Percentiles rank a stretch among this genome's conserved stretches.
These are phyloP conservation scores for Mamestra configurata DNA, from an alignment of 1,140 invertebrate species.

Conservation along the genomic window DNA sequence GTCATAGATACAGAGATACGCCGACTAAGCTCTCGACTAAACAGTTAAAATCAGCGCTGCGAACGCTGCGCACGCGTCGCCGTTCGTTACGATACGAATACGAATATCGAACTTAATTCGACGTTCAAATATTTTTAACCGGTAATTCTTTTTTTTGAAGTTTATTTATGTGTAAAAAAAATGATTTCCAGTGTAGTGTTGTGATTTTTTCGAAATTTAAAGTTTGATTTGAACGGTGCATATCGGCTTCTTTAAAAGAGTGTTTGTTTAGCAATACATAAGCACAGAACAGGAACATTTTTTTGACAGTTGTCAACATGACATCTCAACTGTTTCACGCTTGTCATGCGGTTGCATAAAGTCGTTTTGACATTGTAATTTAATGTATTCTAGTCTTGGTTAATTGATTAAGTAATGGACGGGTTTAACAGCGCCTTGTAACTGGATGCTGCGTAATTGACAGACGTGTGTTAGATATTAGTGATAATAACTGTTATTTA, in stretches of 20 bases:
- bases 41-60: constrained; percentile 82
- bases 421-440: constrained; percentile 44
- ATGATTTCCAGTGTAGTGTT: constrained; percentile 31
- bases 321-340: constrained; percentile 56
- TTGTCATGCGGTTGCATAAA: constrained; percentile 56
- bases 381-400: constrained; percentile 57
- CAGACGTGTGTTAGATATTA: constrained; percentile 25
- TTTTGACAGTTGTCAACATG: constrained; percentile 53
- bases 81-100: constrained; percentile 12
- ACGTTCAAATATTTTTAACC: constrained; percentile 47
- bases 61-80: constrained; percentile 78
- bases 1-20: constrained; percentile 48
- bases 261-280: constrained; percentile 15
- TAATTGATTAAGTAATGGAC: constrained; percentile 66
- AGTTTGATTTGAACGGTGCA: constrained; percentile 51
- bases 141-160: constrained; percentile 22
- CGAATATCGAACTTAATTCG: constrained; percentile 46
- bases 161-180: constrained; percentile 35
- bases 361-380: constrained; percentile 62
- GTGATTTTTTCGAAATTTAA: constrained; percentile 26
- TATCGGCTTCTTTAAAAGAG: constrained; percentile 55
- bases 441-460: constrained; percentile 48
- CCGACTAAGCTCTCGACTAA: constrained; percentile 53
- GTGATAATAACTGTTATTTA: constrained; percentile 43
- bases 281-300: constrained; percentile 19